A percentile compares a stretch with the other conserved stretches of the same genome.
Evolutionary conservation across 2,113 vertebrate species (phyloP).

Genomic region (Trichomycterus rosablanca): DNA sequence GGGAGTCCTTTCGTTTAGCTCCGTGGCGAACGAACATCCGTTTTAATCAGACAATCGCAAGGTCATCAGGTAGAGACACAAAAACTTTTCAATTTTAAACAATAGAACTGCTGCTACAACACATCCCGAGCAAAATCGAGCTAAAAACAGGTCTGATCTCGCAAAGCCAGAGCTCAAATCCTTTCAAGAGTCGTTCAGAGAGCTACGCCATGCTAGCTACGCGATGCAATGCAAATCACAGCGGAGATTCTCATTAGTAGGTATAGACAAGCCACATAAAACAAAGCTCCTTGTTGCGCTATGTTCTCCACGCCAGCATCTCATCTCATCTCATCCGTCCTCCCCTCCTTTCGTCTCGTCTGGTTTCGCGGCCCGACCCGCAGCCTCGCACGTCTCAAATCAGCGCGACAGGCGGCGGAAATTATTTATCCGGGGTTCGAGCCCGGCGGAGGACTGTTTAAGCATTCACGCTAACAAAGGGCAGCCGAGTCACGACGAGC

Average conservation of each 20-base stretch:
- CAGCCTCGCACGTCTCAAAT: constrained; percentile 68
- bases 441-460: constrained; percentile 66
- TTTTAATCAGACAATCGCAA: neutral
- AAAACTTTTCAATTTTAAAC: neutral
- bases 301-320: constrained; percentile 32
- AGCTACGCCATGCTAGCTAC: constrained; percentile 59
- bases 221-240: constrained; percentile 32
- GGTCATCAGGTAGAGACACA: constrained; percentile 14
- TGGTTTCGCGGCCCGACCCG: constrained; percentile 42
- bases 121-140: neutral
- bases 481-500: constrained; percentile 64
- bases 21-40: neutral
- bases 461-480: constrained; percentile 77
- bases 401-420: constrained; percentile 69
- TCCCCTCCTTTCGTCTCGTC: constrained; percentile 47
- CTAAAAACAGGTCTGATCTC: constrained; percentile 51
- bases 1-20: neutral
- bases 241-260: constrained; percentile 68
- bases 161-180: constrained; percentile 52
- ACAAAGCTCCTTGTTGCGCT: constrained; percentile 52
- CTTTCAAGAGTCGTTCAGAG: constrained; percentile 53
- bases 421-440: constrained; percentile 72
- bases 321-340: constrained; percentile 36
- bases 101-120: too few species aligned
- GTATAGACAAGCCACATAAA: constrained; percentile 71